These are phyloP conservation scores for Porites rus DNA, from an alignment of 92 coral and sea anemone species.

Conservation along the genomic window DNA sequence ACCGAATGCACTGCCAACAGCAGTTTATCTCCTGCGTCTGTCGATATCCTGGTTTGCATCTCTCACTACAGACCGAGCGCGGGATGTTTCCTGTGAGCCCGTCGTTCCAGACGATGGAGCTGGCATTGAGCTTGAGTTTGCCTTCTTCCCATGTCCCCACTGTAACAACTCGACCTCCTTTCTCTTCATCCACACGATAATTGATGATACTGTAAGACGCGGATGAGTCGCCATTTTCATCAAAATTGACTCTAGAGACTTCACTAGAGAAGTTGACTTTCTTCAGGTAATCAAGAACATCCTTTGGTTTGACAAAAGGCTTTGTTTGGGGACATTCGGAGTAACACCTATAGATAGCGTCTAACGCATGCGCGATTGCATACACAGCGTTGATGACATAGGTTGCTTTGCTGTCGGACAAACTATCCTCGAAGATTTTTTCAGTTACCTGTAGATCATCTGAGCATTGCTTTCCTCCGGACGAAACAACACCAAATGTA, in stretches of 20 bases:
- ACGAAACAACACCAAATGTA: slow-evolving; percentile 39
- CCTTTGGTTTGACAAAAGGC: slow-evolving; percentile 58
- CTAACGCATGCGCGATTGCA: slow-evolving; percentile 91
- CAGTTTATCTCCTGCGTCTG: slow-evolving; percentile 74
- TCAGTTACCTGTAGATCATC: slow-evolving; percentile 44
- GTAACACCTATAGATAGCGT: slow-evolving; percentile 63
- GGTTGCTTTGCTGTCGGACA: slow-evolving; percentile 72
- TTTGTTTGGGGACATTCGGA: slow-evolving; percentile 63
- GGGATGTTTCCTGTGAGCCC: slow-evolving; percentile 63
- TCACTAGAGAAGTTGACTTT: slow-evolving; percentile 63
- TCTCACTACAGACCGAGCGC: slow-evolving; percentile 78
- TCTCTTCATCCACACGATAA: slow-evolving; percentile 53
- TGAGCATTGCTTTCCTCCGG: slow-evolving; percentile 40
- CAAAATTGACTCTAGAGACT: slow-evolving; percentile 61
- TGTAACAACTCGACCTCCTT: slow-evolving; percentile 48
- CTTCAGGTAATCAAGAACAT: slow-evolving; percentile 65
- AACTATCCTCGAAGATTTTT: slow-evolving; percentile 31
- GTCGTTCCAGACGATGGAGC: slow-evolving; percentile 66
- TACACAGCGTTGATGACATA: slow-evolving; percentile 87
- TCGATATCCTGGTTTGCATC: slow-evolving; percentile 76
- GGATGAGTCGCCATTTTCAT: slow-evolving; percentile 76
- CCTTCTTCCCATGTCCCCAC: slow-evolving; percentile 80
- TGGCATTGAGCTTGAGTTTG: slow-evolving; percentile 38
- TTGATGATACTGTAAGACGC: slow-evolving; percentile 76
- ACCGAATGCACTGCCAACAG: slow-evolving; percentile 86